Conservation (phyloP, 2,113 vertebrate species). For the Perca flavescens region DNA sequence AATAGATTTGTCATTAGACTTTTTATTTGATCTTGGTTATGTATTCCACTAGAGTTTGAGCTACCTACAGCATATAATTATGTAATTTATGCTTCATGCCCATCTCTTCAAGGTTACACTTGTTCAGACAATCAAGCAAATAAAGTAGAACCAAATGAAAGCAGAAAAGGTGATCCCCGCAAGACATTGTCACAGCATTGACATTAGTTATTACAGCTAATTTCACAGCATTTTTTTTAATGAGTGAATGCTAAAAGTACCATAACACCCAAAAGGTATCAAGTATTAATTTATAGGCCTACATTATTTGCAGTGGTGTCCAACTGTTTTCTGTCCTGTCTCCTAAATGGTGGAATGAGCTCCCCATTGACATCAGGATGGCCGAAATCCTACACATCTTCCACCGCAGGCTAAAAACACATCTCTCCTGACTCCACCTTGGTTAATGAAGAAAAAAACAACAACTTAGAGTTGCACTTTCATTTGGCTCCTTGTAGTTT, state of each 20-base stretch:
- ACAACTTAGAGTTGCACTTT: no score
- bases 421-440: no score
- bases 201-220: constrained; percentile 20
- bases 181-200: constrained; percentile 19
- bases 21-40: rapidly evolving
- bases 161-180: constrained; percentile 21
- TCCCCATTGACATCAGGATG: no score
- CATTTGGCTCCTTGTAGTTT: no score
- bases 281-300: constrained; percentile 33
- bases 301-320: constrained; percentile 12
- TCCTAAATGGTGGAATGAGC: no score
- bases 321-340: no score
- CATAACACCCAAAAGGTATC: constrained; percentile 44
- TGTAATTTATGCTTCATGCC: background rate
- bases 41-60: background rate
- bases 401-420: no score
- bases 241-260: constrained; percentile 30
- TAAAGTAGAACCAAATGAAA: constrained; percentile 27
- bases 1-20: background rate
- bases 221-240: constrained; percentile 61
- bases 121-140: constrained; percentile 32
- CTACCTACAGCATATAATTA: background rate
- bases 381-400: no score
- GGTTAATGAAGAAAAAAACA: no score
- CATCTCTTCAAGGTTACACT: constrained; percentile 19